These are phyloP conservation scores for Arctia plantaginis DNA, from an alignment of 2,888 invertebrate genomes.

Conservation along the genomic window DNA sequence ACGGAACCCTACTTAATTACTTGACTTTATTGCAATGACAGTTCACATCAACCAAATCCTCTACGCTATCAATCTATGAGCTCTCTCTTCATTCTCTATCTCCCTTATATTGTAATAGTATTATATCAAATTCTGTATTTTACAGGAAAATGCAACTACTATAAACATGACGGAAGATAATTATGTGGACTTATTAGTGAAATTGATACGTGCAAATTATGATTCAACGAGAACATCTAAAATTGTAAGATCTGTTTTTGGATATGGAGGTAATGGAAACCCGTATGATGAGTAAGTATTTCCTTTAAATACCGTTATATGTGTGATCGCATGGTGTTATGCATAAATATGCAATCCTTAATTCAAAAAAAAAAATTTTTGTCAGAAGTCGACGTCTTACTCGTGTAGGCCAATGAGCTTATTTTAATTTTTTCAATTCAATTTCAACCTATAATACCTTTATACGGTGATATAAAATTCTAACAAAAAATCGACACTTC, in stretches of 20 bases:
- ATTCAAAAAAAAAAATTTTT: no score
- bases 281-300: conserved; percentile 65
- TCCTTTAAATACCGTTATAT: background rate
- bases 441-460: background rate
- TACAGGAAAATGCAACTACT: conserved; percentile 71
- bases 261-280: conserved; percentile 69
- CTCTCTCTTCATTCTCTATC: background rate
- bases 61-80: background rate
- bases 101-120: background rate
- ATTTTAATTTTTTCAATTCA: no score
- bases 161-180: conserved; percentile 72
- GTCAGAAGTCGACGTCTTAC: no score
- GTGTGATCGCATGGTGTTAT: background rate
- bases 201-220: conserved; percentile 74
- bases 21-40: background rate
- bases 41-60: background rate
- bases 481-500: background rate
- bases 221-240: conserved; percentile 71
- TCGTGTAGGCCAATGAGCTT: background rate
- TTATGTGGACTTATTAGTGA: conserved; percentile 71
- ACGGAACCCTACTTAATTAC: no score
- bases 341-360: background rate
- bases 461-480: background rate
- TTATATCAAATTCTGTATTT: conserved; percentile 2
- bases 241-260: conserved; percentile 70